Evolutionary conservation across 1,140 invertebrate species (phyloP).

Genomic region (Lordiphosa mommai): DNA sequence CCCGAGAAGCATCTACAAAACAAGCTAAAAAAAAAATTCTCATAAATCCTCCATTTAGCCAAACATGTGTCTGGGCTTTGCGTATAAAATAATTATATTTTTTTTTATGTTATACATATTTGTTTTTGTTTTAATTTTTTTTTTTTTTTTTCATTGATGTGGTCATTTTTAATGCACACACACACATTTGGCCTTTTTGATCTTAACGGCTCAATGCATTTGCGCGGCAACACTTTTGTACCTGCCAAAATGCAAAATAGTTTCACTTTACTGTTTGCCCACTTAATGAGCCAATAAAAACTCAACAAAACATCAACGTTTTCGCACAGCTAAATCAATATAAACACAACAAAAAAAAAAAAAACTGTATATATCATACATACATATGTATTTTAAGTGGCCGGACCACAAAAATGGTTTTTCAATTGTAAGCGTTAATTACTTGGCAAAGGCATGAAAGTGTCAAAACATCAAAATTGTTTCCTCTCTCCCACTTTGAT

Average conservation of each 20-base stretch:
- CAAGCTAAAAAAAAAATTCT: no score
- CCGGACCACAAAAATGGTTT: constrained; percentile 26
- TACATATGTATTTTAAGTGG: neutral
- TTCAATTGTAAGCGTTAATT: constrained; percentile 39
- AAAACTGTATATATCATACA: neutral
- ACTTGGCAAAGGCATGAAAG: constrained; percentile 34
- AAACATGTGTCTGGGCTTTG: no score
- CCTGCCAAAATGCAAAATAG: neutral
- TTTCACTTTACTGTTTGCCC: constrained; percentile 43
- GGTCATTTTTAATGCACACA: no score
- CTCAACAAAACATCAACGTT: neutral
- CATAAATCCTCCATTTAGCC: no score
- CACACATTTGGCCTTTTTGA: no score
- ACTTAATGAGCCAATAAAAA: constrained; percentile 69
- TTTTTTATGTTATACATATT: no score
- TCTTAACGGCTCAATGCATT: no score
- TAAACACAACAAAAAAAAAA: constrained; percentile 25
- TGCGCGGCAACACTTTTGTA: no score
- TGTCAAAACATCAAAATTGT: constrained; percentile 2
- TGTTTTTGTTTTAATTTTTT: no score
- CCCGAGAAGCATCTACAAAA: no score
- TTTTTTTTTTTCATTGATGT: no score
- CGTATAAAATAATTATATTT: no score
- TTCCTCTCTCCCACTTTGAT: constrained; percentile 8
- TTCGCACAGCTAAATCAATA: constrained; percentile 63